Conservation (phyloP, 2,113 vertebrate genomes). For the Pituophis catenifer region DNA sequence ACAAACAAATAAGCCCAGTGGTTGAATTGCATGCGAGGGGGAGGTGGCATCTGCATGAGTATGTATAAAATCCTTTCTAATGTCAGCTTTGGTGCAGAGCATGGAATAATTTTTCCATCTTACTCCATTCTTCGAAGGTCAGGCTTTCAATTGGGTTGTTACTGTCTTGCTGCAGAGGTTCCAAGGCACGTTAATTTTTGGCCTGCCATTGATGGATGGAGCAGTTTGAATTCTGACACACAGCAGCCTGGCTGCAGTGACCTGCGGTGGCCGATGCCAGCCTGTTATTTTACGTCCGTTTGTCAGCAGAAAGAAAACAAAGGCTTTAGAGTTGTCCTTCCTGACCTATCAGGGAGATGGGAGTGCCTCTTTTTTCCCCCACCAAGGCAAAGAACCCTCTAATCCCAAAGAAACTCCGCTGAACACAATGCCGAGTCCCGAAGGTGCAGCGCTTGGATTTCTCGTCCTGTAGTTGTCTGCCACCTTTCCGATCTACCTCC, state of each 20-base stretch:
- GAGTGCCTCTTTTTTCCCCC: neutral
- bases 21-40: neutral
- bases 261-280: conserved; percentile 76
- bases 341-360: neutral
- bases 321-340: conserved; percentile 32
- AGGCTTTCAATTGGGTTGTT: conserved; percentile 75
- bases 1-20: neutral
- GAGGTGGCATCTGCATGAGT: neutral
- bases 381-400: neutral
- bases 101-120: conserved; percentile 76
- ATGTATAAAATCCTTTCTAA: conserved; percentile 58
- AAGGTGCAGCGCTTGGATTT: neutral
- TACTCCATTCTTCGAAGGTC: conserved; percentile 71
- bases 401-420: neutral
- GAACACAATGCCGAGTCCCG: neutral
- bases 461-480: neutral
- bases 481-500: neutral
- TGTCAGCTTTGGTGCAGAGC: conserved; percentile 67
- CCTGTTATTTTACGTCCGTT: conserved; percentile 78
- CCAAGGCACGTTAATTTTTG: conserved; percentile 76
- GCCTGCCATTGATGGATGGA: conserved; percentile 79
- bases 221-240: conserved; percentile 78
- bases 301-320: conserved; percentile 72
- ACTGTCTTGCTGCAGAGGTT: conserved; percentile 74
- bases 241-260: conserved; percentile 76